Percentiles rank a stretch among this genome's conserved stretches.
Evolutionary conservation across 2,888 invertebrate genomes (phyloP).

Genomic region (Chaitophorus viminalis): DNA sequence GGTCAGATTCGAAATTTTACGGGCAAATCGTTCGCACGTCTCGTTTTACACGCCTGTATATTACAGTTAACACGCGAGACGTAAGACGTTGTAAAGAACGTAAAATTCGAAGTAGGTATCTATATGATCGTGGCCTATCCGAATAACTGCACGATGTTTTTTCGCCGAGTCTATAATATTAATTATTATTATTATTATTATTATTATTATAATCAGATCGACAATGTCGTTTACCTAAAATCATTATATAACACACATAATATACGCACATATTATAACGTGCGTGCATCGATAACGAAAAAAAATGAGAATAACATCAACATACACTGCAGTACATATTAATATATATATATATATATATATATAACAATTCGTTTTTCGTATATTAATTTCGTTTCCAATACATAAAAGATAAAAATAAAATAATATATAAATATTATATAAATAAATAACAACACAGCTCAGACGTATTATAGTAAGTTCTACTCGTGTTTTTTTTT

Average conservation of each 20-base stretch:
- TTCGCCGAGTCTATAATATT: too few relatives aligned
- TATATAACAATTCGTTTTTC: neutral
- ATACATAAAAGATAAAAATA: neutral
- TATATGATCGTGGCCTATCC: too few relatives aligned
- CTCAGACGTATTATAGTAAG: neutral
- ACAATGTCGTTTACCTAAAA: neutral
- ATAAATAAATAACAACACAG: neutral
- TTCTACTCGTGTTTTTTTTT: too few relatives aligned
- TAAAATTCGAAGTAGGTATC: neutral
- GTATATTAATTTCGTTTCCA: neutral
- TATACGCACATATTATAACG: too few relatives aligned
- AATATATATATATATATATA: too few relatives aligned
- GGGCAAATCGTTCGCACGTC: neutral
- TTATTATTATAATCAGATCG: too few relatives aligned
- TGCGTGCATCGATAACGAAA: neutral
- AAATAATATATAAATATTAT: neutral
- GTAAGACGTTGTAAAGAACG: neutral
- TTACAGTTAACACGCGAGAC: neutral
- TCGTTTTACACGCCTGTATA: neutral
- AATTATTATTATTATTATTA: neutral
- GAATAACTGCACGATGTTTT: too few relatives aligned
- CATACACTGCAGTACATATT: neutral
- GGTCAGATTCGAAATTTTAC: neutral
- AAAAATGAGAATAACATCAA: neutral
- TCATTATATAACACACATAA: too few relatives aligned